A percentile compares a stretch with the other conserved stretches of the same genome.
These are phyloP conservation scores for Hippoglossus hippoglossus DNA, from an alignment of 2,797 vertebrate species.

Conservation along the genomic window DNA sequence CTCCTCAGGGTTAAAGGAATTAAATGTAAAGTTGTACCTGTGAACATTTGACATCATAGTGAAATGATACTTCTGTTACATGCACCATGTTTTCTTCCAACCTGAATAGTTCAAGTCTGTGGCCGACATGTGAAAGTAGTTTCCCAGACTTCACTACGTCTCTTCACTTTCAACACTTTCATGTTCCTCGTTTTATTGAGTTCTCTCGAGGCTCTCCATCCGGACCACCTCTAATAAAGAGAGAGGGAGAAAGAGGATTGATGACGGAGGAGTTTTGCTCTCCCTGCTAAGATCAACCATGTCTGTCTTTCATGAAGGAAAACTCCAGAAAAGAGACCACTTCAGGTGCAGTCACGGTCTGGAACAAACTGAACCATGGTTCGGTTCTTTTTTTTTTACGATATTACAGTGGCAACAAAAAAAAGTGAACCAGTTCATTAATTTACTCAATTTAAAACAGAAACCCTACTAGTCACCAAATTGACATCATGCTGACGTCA, in stretches of 20 bases:
- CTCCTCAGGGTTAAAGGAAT: not conserved
- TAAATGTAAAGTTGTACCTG: not conserved
- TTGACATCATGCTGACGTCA: too few species aligned
- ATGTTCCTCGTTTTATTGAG: conserved; percentile 12
- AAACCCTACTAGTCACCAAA: too few species aligned
- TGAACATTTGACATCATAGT: not conserved
- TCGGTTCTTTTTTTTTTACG: too few species aligned
- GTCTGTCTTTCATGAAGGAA: not conserved
- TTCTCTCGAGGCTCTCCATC: conserved; percentile 9
- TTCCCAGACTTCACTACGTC: too few species aligned
- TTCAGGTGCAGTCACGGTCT: too few species aligned
- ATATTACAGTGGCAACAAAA: too few species aligned
- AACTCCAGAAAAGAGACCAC: not conserved
- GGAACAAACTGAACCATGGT: too few species aligned
- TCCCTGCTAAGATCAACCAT: not conserved
- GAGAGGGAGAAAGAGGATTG: not conserved
- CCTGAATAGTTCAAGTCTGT: not conserved
- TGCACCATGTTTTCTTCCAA: too few species aligned
- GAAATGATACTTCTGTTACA: not conserved
- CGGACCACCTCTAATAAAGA: not conserved
- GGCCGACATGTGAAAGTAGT: not conserved
- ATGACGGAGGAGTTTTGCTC: not conserved
- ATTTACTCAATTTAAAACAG: too few species aligned
- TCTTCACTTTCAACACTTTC: not conserved
- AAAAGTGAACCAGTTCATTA: too few species aligned